Conservation (phyloP, 2,888 invertebrate species). For the Clepsis dumicolana region DNA sequence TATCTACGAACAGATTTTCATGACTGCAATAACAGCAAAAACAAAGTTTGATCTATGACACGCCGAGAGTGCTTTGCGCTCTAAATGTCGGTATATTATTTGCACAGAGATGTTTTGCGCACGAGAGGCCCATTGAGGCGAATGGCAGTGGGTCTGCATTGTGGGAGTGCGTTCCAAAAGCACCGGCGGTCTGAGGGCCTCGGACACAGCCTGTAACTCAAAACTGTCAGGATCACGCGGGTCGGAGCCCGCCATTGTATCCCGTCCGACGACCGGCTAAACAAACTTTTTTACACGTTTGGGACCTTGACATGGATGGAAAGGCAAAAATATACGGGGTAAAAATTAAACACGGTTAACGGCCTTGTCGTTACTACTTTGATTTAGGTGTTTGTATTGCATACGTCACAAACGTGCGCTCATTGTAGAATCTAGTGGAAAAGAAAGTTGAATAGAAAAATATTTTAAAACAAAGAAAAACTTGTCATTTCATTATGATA, state of each 20-base stretch:
- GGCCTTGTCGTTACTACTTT: background rate
- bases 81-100: slow-evolving; percentile 26
- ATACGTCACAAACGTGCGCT: background rate
- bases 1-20: background rate
- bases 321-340: slow-evolving; percentile 34
- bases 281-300: slow-evolving; percentile 45
- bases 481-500: too few relatives aligned
- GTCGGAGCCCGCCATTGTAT: slow-evolving; percentile 45
- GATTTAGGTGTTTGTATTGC: background rate
- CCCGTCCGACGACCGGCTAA: slow-evolving; percentile 37
- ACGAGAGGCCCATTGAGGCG: slow-evolving; percentile 31
- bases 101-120: slow-evolving; percentile 29
- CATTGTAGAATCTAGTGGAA: background rate
- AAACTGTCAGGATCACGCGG: slow-evolving; percentile 66
- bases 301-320: slow-evolving; percentile 40
- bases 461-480: too few relatives aligned
- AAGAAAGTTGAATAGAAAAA: background rate
- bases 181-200: slow-evolving; percentile 27
- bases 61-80: slow-evolving; percentile 6
- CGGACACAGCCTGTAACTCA: slow-evolving; percentile 55
- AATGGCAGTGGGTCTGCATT: slow-evolving; percentile 28
- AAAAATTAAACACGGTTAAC: slow-evolving; percentile 27
- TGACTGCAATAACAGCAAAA: background rate
- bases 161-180: slow-evolving; percentile 23
- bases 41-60: slow-evolving; percentile 20